Conservation (phyloP, 2,113 vertebrate genomes). For the Thamnaconus septentrionalis region DNA sequence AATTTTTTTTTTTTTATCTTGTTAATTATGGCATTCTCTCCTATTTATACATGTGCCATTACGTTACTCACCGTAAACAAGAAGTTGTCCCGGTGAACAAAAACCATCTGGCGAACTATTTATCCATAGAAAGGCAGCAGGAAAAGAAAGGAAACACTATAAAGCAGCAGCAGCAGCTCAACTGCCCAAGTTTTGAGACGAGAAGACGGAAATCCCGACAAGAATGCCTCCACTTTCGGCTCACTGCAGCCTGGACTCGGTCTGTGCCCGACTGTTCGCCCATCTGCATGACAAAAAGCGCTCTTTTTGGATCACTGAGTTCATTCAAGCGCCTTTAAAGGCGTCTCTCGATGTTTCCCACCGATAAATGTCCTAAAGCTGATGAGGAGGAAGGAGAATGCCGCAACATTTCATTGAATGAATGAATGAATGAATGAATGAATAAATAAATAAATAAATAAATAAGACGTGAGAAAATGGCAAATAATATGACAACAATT, state of each 20-base stretch:
- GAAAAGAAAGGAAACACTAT: neutral
- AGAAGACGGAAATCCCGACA: neutral
- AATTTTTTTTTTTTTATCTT: too few species aligned
- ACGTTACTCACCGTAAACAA: constrained; percentile 29
- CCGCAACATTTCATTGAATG: too few species aligned
- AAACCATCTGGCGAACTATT: constrained; percentile 9
- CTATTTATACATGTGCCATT: too few species aligned
- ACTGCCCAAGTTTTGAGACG: neutral
- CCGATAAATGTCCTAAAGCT: constrained; percentile 8
- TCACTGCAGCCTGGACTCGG: constrained; percentile 5
- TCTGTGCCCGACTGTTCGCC: constrained; percentile 15
- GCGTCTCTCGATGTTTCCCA: constrained; percentile 10
- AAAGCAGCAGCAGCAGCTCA: neutral
- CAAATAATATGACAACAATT: too few species aligned
- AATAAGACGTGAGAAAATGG: too few species aligned
- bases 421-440: too few species aligned
- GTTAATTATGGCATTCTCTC: neutral
- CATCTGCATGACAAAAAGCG: constrained; percentile 72
- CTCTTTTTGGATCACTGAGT: constrained; percentile 52
- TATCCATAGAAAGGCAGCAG: neutral
- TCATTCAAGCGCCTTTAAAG: constrained; percentile 42
- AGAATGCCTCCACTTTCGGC: constrained; percentile 5
- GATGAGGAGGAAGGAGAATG: too few species aligned
- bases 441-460: too few species aligned
- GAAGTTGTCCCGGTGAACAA: constrained; percentile 1